Percentiles rank a stretch among this genome's conserved stretches.
Evolutionary conservation across 1,140 invertebrate species (phyloP).

Genomic region (Rhyzopertha dominica): DNA sequence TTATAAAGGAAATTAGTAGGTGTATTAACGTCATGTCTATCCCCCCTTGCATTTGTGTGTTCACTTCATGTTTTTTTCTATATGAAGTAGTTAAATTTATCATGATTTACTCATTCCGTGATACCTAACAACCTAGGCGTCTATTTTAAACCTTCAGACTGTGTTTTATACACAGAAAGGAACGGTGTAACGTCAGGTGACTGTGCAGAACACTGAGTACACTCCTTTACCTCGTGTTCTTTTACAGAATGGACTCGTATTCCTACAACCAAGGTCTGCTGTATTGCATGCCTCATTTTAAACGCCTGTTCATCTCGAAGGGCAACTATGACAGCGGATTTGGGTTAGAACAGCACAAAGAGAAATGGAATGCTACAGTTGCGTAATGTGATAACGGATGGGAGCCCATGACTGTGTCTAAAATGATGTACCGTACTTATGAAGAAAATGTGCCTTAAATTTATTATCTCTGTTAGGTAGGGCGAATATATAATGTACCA

Average conservation of each 20-base stretch:
- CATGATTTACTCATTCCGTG: no score
- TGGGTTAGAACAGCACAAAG: conserved; percentile 58
- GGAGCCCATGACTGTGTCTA: conserved; percentile 13
- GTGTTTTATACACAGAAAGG: no score
- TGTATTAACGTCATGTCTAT: no score
- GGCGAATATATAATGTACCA: conserved; percentile 2
- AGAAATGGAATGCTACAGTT: conserved; percentile 52
- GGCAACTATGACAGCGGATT: conserved; percentile 83
- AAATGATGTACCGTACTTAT: conserved; percentile 7
- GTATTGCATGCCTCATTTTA: conserved; percentile 76
- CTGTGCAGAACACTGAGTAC: no score
- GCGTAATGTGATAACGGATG: conserved; percentile 27
- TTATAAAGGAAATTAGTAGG: no score
- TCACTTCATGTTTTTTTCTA: no score
- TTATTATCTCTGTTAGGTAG: conserved; percentile 7
- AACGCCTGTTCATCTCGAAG: conserved; percentile 76
- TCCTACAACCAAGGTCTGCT: conserved; percentile 69
- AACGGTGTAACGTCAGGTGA: no score
- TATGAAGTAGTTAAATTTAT: no score
- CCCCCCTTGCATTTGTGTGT: no score
- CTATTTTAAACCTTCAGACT: no score
- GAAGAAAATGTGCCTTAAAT: conserved; percentile 3
- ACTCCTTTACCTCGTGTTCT: no score
- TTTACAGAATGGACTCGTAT: conserved; percentile 69
- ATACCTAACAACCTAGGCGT: no score